Conservation (phyloP, 2,113 vertebrate species). For the Entomyzon cyanotis region DNA sequence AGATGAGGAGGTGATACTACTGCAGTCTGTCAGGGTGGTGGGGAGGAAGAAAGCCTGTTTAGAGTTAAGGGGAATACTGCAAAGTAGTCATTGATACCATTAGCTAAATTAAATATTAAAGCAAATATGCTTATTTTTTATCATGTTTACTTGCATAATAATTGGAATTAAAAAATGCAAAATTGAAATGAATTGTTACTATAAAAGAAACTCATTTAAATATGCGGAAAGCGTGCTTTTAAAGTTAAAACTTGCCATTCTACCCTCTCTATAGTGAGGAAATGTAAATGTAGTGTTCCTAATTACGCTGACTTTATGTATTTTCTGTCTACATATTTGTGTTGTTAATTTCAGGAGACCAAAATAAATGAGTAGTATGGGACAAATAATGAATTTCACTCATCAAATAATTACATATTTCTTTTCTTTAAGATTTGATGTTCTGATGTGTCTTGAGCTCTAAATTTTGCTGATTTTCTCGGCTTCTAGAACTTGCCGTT, state of each 20-base stretch:
- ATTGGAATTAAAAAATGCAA: background rate
- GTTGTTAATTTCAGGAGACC: background rate
- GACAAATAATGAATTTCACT: background rate
- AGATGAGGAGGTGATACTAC: background rate
- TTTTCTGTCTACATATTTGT: background rate
- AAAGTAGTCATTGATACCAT: background rate
- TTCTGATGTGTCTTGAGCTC: background rate
- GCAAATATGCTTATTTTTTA: background rate
- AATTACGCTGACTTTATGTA: background rate
- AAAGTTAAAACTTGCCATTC: background rate
- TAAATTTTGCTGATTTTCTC: background rate
- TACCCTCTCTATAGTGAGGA: background rate
- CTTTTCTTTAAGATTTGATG: background rate
- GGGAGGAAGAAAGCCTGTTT: background rate
- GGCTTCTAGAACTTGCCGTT: background rate
- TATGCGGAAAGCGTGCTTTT: background rate
- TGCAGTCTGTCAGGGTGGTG: background rate
- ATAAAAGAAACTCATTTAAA: background rate
- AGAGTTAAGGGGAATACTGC: background rate
- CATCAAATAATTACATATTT: background rate
- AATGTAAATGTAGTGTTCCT: background rate
- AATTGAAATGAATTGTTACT: rapidly evolving
- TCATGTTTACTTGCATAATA: background rate
- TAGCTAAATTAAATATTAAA: background rate
- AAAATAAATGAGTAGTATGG: background rate